Evolutionary conservation across 2,113 vertebrate species (phyloP).

Genomic region (Sphyrna mokarran): DNA sequence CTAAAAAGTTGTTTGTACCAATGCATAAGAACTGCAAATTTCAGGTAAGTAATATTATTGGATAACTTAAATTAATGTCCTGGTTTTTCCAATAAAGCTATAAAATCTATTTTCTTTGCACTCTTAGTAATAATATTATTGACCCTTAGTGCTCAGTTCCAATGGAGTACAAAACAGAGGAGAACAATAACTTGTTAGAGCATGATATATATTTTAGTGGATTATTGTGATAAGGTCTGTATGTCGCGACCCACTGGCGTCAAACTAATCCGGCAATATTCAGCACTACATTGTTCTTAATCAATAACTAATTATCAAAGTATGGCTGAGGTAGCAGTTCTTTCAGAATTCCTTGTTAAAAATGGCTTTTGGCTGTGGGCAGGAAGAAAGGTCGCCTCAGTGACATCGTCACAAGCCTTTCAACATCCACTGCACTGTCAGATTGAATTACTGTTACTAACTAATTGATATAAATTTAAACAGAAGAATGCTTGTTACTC

Average conservation of each 20-base stretch:
- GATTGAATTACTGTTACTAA: constrained; percentile 81
- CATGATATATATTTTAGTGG: constrained; percentile 55
- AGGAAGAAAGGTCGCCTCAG: constrained; percentile 65
- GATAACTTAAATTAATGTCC: neutral
- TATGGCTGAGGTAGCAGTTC: constrained; percentile 63
- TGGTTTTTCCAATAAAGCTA: constrained; percentile 51
- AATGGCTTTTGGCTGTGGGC: constrained; percentile 73
- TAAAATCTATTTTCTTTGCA: constrained; percentile 55
- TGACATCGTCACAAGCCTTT: constrained; percentile 73
- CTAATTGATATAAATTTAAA: constrained; percentile 93
- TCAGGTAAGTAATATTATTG: neutral
- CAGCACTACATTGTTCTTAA: constrained; percentile 73
- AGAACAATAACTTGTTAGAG: constrained; percentile 59
- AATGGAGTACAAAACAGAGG: constrained; percentile 53
- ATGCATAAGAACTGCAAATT: neutral
- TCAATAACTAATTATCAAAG: constrained; percentile 99
- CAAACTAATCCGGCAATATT: constrained; percentile 76
- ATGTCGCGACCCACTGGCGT: constrained; percentile 75
- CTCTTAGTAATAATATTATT: constrained; percentile 61
- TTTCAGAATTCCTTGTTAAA: constrained; percentile 76
- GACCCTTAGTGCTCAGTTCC: constrained; percentile 56
- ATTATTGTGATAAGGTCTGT: constrained; percentile 71
- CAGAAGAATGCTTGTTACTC: constrained; percentile 87
- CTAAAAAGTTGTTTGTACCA: neutral
- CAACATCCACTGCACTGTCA: constrained; percentile 77